These are phyloP conservation scores for Drosophila ochracea DNA, from an alignment of 2,888 invertebrate species.

Conservation along the genomic window DNA sequence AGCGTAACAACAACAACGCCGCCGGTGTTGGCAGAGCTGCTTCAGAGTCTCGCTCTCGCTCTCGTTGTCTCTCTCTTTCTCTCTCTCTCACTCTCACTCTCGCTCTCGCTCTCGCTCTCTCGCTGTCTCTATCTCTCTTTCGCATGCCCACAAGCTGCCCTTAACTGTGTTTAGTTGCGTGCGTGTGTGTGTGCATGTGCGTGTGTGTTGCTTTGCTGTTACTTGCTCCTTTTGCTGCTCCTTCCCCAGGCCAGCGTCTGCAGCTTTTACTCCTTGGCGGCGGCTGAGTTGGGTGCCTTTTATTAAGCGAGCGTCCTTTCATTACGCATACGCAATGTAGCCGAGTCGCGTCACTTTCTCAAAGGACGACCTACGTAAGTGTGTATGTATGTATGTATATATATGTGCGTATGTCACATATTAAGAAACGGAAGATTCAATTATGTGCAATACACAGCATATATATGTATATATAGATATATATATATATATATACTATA, in stretches of 20 bases:
- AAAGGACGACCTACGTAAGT: background rate
- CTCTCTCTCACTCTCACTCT: slow-evolving; percentile 1
- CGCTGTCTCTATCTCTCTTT: background rate
- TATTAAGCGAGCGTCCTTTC: slow-evolving; percentile 45
- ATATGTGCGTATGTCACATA: slow-evolving; percentile 62
- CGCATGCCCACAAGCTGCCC: slow-evolving; percentile 17
- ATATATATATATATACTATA: background rate
- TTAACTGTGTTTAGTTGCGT: slow-evolving; percentile 22
- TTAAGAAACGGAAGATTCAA: slow-evolving; percentile 82
- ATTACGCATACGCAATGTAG: slow-evolving; percentile 62
- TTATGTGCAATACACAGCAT: slow-evolving; percentile 41
- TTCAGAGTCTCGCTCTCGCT: slow-evolving; percentile 17
- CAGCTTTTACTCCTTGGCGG: slow-evolving; percentile 21
- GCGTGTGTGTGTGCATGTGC: slow-evolving; percentile 23
- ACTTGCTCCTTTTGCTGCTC: slow-evolving; percentile 9
- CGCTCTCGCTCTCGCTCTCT: background rate
- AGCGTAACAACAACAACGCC: slow-evolving; percentile 23
- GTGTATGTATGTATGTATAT: background rate
- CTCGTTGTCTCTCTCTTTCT: background rate
- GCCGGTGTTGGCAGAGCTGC: slow-evolving; percentile 21
- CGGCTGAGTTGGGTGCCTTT: slow-evolving; percentile 28
- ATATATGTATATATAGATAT: background rate
- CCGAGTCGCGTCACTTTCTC: slow-evolving; percentile 10
- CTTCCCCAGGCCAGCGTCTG: slow-evolving; percentile 8
- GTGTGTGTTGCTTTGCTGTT: slow-evolving; percentile 16